Percentiles rank a stretch among this genome's conserved stretches.
phyloP scores from a whole-genome alignment of 2,888 invertebrate species.

The Ochropleura leucogaster region DNA sequence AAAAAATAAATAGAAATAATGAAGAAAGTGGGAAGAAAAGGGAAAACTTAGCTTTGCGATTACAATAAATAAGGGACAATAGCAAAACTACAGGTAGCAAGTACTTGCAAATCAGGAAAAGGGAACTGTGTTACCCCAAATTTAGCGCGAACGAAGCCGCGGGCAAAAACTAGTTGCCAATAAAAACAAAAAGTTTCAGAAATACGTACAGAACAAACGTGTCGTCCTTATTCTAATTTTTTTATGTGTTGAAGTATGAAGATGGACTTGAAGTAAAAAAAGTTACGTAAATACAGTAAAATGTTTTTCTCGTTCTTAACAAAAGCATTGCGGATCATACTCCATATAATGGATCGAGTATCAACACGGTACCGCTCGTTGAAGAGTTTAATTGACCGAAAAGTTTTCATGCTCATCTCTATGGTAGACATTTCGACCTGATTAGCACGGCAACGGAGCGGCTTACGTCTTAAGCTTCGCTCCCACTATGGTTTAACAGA shows the following conservation, averaged over 20 bases:
- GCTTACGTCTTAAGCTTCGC: slow-evolving; percentile 1
- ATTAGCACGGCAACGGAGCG: slow-evolving; percentile 49
- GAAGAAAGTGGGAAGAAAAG: no score
- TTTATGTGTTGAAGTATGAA: neutral
- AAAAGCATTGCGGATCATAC: slow-evolving; percentile 27
- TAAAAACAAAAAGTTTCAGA: neutral
- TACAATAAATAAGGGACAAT: no score
- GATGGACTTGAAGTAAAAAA: neutral
- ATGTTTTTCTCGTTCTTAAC: slow-evolving; percentile 5
- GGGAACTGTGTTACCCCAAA: no score
- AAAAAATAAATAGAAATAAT: no score
- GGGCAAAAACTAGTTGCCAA: neutral
- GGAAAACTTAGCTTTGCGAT: no score
- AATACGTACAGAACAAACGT: neutral
- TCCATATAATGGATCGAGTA: slow-evolving; percentile 41
- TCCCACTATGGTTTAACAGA: neutral
- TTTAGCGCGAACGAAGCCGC: no score
- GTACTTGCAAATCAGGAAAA: no score
- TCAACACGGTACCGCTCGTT: slow-evolving; percentile 62
- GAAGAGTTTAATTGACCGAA: slow-evolving; percentile 65
- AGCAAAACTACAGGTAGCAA: no score
- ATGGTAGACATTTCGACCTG: slow-evolving; percentile 45
- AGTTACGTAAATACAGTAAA: neutral
- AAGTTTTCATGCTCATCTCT: slow-evolving; percentile 56
- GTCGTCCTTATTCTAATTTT: neutral